These are phyloP conservation scores for Artibeus jamaicensis DNA, from an alignment of 2,797 vertebrate species.

Conservation along the genomic window DNA sequence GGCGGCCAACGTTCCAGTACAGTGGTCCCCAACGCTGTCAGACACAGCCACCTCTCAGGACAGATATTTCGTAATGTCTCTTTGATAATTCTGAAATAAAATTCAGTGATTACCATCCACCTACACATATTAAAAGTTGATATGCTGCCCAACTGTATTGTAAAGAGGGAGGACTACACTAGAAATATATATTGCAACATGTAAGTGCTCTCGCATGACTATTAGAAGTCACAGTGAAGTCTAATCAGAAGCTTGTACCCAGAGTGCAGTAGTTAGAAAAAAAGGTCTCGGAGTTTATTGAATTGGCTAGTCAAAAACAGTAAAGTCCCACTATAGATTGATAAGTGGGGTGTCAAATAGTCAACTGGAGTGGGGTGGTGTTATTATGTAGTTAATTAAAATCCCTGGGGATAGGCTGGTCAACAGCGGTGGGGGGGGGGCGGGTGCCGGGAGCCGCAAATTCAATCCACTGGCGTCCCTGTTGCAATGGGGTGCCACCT, in stretches of 20 bases:
- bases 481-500: neutral
- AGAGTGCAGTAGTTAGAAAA: neutral
- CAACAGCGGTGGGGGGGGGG: neutral
- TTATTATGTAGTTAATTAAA: neutral
- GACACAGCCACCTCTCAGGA: neutral
- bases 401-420: neutral
- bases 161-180: neutral
- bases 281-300: neutral
- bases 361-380: rapidly evolving
- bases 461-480: rapidly evolving
- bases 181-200: neutral
- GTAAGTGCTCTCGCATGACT: neutral
- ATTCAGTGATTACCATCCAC: neutral
- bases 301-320: neutral
- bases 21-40: neutral
- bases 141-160: neutral
- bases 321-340: neutral
- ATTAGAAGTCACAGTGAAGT: neutral
- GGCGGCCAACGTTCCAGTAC: neutral
- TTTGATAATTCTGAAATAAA: neutral
- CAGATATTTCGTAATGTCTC: neutral
- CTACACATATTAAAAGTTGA: neutral
- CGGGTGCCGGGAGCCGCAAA: too few relatives aligned
- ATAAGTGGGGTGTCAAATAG: neutral
- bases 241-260: neutral